Percentiles rank a stretch among this genome's conserved stretches.
phyloP scores from a whole-genome alignment of 2,113 vertebrate genomes.

The Anser brachyrhynchus region DNA sequence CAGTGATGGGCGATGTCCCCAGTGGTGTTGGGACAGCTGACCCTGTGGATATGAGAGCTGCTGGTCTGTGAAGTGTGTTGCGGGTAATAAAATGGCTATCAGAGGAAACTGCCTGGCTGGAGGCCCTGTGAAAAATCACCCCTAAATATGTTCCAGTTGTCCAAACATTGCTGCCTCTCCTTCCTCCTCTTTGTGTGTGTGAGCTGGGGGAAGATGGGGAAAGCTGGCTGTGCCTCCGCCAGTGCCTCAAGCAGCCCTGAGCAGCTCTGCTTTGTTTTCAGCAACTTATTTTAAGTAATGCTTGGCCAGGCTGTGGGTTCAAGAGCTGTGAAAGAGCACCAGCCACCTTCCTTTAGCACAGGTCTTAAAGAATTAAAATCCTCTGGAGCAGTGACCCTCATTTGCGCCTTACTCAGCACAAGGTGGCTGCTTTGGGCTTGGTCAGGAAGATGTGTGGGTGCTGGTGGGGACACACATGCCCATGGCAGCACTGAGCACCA shows the following conservation, averaged over 20 bases:
- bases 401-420: neutral
- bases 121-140: slow-evolving; percentile 64
- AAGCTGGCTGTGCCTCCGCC: neutral
- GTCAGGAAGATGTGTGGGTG: neutral
- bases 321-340: neutral
- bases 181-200: neutral
- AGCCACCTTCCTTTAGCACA: neutral
- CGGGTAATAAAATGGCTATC: slow-evolving; percentile 39
- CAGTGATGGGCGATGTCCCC: neutral
- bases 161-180: slow-evolving; percentile 75
- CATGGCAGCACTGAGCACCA: fast-evolving
- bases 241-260: neutral
- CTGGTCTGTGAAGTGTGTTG: slow-evolving; percentile 49
- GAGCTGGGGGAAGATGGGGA: slow-evolving; percentile 15
- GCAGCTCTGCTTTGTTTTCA: slow-evolving; percentile 36
- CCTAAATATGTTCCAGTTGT: slow-evolving; percentile 84
- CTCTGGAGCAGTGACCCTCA: too few species aligned
- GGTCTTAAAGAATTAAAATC: neutral
- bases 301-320: neutral
- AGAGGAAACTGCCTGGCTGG: slow-evolving; percentile 66
- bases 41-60: neutral
- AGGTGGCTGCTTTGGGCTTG: neutral
- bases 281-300: slow-evolving; percentile 2
- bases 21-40: neutral
- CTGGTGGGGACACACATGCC: neutral